Evolutionary conservation across 2,888 invertebrate species (phyloP), one percentile per base, ranked within the genome.

Genomic region (Lissonota sp.): DNA sequence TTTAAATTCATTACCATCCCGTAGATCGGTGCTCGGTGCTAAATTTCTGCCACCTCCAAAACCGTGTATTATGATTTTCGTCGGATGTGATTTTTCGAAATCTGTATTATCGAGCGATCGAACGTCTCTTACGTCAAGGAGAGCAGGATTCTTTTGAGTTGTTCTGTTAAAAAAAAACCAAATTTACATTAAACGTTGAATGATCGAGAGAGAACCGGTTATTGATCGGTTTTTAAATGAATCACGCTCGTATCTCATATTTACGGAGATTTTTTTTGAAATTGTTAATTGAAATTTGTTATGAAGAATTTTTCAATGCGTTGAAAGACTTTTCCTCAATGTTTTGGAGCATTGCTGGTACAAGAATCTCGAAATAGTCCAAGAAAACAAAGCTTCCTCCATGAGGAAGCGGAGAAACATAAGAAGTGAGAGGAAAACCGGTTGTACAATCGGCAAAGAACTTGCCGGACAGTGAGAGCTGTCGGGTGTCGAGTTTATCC

Each of bases 31-130:
- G 90, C 97, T 97, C 0, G 97, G 97, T 0, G 97, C 96, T 44
- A 96, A 93, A 90, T 96, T 95, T 82, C 97, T 93, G 0, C 97
- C 97, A 0, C 97, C 97, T 0, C 97, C 97, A 88, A 98, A 98
- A 5, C 98, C 98, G 89, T 98, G 98, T 14, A 98, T 97, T 60
- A 98, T 95, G 26, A 98, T 94, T 93, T 98, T 98, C 5, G 97
- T 97, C 0, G 96, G 96, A 91, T 97, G 95, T 0, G 94, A 94
- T 0, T 95, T 94, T 92, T 98, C 96, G 92, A 97, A 98, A 85
- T 94, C 95, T 0, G 97, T 96, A 79, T 94, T 94, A 84, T 95
- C 95, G 26, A 98, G 92, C 0, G 97, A 96, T 49, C 96, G 95
- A 60, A 94, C 93, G 87, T 96, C 94, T 37, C 95, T 93, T 0